Conservation (phyloP, 2,113 vertebrate species). For the Psammodynastes pulverulentus region DNA sequence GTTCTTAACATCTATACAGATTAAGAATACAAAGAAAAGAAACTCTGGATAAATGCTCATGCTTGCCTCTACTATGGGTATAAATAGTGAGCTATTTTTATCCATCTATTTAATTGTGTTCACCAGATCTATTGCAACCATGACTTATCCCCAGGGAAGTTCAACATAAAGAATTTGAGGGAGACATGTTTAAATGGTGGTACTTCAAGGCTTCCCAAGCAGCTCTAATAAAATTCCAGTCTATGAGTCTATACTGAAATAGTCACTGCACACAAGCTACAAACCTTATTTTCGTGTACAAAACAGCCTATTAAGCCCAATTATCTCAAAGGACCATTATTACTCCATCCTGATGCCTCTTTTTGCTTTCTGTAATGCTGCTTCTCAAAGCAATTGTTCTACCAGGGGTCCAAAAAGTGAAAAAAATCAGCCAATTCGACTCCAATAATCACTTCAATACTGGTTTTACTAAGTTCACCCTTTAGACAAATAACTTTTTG, state of each 20-base stretch:
- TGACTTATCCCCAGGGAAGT: not conserved
- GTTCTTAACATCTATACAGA: not conserved
- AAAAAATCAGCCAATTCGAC: not conserved
- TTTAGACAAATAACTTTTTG: not conserved
- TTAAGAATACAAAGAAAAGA: not conserved
- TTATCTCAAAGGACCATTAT: not conserved
- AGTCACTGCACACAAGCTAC: not conserved
- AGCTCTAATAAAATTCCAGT: not conserved
- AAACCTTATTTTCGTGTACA: not conserved
- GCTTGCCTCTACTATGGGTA: not conserved
- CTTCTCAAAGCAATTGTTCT: not conserved
- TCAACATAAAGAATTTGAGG: not conserved
- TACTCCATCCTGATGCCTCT: not conserved
- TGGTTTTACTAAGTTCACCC: slow-evolving; percentile 4
- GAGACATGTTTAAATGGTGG: not conserved
- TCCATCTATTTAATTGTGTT: not conserved
- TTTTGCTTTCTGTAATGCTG: not conserved
- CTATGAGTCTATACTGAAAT: not conserved
- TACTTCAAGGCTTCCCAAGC: not conserved
- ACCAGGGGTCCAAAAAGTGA: not conserved
- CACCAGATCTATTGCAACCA: not conserved
- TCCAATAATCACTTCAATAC: not conserved
- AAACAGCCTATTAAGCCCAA: not conserved
- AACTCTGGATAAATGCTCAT: not conserved
- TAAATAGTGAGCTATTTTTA: not conserved